Evolutionary conservation across 2,797 vertebrate species (phyloP).

Genomic region (Xenentodon cancila): DNA sequence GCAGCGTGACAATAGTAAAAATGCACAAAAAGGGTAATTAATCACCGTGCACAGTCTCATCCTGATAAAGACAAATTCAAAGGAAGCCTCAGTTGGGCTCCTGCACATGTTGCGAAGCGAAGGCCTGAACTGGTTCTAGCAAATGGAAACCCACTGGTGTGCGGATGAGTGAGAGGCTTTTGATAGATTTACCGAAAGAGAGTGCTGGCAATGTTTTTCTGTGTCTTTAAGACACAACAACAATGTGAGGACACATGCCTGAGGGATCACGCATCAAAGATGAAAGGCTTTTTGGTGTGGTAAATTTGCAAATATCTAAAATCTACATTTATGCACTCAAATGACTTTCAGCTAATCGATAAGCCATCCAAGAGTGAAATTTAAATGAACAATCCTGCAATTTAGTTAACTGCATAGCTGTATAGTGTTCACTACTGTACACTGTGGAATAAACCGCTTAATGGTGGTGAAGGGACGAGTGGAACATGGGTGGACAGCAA

Average conservation of each 20-base stretch:
- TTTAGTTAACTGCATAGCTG: no score
- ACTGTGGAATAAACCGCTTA: no score
- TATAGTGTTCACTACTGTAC: no score
- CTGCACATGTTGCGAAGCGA: conserved; percentile 39
- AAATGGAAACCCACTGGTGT: conserved; percentile 45
- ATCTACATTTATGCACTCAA: no score
- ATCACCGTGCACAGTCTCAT: conserved; percentile 26
- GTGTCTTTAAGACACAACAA: conserved; percentile 22
- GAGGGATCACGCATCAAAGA: no score
- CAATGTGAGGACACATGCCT: conserved; percentile 11
- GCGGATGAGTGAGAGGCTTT: conserved; percentile 48
- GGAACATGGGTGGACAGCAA: no score
- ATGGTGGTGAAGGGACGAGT: no score
- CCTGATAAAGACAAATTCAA: conserved; percentile 34
- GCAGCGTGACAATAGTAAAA: conserved; percentile 37
- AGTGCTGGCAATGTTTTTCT: conserved; percentile 12
- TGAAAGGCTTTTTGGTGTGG: no score
- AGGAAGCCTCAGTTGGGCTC: conserved; percentile 33
- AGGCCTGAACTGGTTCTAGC: conserved; percentile 23
- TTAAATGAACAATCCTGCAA: no score
- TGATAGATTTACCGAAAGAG: conserved; percentile 39
- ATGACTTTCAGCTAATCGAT: no score
- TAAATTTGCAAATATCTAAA: no score
- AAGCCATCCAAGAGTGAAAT: no score
- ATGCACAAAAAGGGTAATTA: conserved; percentile 27